Base-by-base conservation (phyloP, 2,113 vertebrate species). In the Cephalophus harveyi region DNA sequence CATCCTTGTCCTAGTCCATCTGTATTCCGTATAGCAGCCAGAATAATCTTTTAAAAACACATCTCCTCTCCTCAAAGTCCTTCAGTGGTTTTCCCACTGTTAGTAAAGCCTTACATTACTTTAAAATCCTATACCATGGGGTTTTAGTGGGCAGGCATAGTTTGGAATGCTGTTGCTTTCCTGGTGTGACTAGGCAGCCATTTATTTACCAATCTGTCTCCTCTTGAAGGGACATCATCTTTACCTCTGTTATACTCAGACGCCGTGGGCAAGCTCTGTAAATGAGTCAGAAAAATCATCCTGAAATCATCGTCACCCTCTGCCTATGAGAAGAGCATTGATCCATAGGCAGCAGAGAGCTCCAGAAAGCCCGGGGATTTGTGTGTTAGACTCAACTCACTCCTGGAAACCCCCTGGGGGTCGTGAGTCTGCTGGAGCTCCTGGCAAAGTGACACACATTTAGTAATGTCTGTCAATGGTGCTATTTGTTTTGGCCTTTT, bases 401-500 rank as follows among this genome's bases (percentile, higher is more conserved):
- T 57, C 74, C 21, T 25, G 1, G 52, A 89, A 87, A 85, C 67
- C 90, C 54, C 57, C 79, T 59, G 91, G 96, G 89, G 91, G 82
- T 93, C 88, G 55, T 3, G 5, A 95, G 46, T 86, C 36, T 3
- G 30, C 85, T n/a, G 87, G 40, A 84, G 46, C 62, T 93, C 64
- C 91, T 97, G 96, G 97, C 97, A 95, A 79, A 86, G 30, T 27
- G 78, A 95, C 87, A 89, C 54, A 21, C 74, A 81, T 97, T 97
- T 95, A 89, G 83, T 93, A 97, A 95, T 28, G 57, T 67, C 95
- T 94, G 57, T 94, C 94, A 94, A 17, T 90, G 78, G 95, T 81
- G 36, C 95, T 97, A 43, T 97, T 98, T 98, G 64, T 96, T 95
- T 98, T 97, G 91, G 95, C 96, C 55, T 96, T 97, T 98, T 84